Base-by-base conservation (phyloP, 2,113 vertebrate genomes). In the Prolemur simus region DNA sequence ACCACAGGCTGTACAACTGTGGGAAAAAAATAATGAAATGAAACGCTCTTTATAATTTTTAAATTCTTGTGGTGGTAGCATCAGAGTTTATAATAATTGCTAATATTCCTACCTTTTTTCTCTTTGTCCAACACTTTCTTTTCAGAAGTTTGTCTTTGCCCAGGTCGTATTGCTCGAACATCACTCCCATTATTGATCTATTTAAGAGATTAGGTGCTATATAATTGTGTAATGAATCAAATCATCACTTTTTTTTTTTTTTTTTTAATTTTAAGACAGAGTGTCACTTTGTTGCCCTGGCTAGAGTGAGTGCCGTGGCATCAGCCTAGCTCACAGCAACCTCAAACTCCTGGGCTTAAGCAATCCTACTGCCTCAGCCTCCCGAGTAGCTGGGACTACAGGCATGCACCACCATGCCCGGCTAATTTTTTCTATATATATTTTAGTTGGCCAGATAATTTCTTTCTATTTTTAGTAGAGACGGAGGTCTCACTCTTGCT, bases 41-140 rank as follows among this genome's bases (percentile, higher is more conserved):
- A 52, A 93, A 85, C 23, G 34, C 12, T 45, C 83, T 83, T 29
- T 60, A 6, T 32, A 81, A 92, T 80, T 86, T 52, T 27, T 56
- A 78, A 89, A n/a, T 52, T 71, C 58, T 17, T 83, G 23, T 18
- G 37, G 5, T 42, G 56, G 39, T 15, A 89, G 58, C 23, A 64
- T 39, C 29, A 64, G 66, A 37, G 29, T n/a, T 63, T 76, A 80
- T 8, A 68, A 54, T 29, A 60, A 58, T 1, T 86, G 21, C 21
- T 69, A 81, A 88, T 25, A 39, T 17, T 66, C 97, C 83, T 98
- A 99, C 99, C 98, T 98, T 98, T 97, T 64, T 58, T 98, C 58
- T 97, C 97, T 89, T 98, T 98, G 37, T 97, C 96, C 84, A 86
- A n/a, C 0, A 10, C 52, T 96, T 98, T 98, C 66, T 87, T 97